Conservation (phyloP, 2,113 vertebrate genomes). For the Engraulis encrasicolus region DNA sequence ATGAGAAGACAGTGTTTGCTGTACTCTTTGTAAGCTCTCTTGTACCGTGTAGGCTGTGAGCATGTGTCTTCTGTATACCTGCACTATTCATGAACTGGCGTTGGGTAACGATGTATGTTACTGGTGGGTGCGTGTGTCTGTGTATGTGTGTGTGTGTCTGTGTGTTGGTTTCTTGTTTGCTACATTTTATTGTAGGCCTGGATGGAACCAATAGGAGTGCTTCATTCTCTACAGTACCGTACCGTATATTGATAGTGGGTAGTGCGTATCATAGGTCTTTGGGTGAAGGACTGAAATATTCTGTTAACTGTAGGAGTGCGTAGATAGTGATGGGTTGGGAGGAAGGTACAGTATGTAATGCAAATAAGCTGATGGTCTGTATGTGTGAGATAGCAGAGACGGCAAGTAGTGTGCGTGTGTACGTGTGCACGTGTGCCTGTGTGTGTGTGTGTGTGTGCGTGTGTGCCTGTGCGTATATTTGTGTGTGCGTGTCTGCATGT, state of each 20-base stretch:
- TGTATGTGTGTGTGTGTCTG: no score
- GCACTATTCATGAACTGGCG: neutral
- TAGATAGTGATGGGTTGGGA: conserved; percentile 19
- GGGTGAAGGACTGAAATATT: no score
- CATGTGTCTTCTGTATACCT: conserved; percentile 5
- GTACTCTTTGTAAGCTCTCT: neutral
- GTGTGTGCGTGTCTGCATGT: neutral
- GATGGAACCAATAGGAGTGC: no score
- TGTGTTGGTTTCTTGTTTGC: no score
- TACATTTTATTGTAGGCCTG: no score
- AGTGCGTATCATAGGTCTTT: no score
- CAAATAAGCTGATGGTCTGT: conserved; percentile 27
- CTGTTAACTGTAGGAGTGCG: neutral
- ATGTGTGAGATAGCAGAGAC: neutral
- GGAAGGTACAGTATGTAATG: neutral
- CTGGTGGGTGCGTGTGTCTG: no score
- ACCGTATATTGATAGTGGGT: no score
- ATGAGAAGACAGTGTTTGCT: neutral
- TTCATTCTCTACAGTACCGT: no score
- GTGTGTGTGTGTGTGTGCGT: neutral
- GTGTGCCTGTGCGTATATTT: conserved; percentile 6
- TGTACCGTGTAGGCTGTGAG: neutral
- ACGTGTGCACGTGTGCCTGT: no score
- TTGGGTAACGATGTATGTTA: no score
- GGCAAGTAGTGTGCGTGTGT: no score